These are phyloP conservation scores for Hassar affinis DNA, from an alignment of 2,113 vertebrate genomes.

Conservation along the genomic window DNA sequence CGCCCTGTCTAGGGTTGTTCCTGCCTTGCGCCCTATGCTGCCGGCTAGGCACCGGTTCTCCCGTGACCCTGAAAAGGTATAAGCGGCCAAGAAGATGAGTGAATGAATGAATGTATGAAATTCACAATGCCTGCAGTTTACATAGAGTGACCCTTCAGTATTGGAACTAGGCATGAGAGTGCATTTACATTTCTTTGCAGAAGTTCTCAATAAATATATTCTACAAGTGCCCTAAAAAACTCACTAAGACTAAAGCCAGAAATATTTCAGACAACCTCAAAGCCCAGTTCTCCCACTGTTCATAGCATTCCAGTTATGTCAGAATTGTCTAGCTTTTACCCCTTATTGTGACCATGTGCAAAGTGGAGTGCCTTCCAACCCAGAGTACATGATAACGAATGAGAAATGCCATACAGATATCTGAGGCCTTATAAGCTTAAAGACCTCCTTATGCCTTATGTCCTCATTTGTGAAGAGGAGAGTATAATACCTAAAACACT, in stretches of 20 bases:
- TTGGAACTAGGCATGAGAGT: background rate
- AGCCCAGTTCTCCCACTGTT: background rate
- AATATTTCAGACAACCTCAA: background rate
- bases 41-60: too few species aligned
- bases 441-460: background rate
- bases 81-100: too few species aligned
- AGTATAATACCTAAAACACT: background rate
- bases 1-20: too few species aligned
- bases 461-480: background rate
- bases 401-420: background rate
- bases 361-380: background rate
- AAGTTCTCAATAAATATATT: background rate
- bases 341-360: background rate
- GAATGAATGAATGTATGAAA: too few species aligned
- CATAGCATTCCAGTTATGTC: background rate
- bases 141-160: too few species aligned
- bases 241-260: background rate
- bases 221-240: constrained; percentile 4
- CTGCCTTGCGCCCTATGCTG: too few species aligned
- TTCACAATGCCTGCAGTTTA: too few species aligned
- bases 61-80: too few species aligned
- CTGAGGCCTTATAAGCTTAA: background rate
- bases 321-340: background rate
- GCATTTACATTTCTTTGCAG: background rate
- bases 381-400: background rate